phyloP scores from a whole-genome alignment of 2,888 invertebrate genomes.

The Argynnis bischoffii region DNA sequence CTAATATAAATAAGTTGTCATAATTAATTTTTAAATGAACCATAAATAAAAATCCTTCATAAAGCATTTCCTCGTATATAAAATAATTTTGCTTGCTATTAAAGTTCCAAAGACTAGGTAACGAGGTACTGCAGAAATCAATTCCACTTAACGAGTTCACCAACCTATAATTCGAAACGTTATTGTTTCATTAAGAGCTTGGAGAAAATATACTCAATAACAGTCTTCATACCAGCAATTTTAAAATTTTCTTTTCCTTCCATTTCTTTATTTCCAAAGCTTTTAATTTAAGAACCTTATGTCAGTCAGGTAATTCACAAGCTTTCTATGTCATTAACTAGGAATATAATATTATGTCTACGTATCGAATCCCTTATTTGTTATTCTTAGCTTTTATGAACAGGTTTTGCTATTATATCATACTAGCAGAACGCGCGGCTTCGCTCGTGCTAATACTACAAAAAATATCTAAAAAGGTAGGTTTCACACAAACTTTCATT shows the following conservation, averaged over 20 bases:
- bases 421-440: too few species aligned
- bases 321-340: conserved; percentile 5
- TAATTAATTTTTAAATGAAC: too few species aligned
- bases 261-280: conserved; percentile 26
- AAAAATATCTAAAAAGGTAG: too few species aligned
- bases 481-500: too few species aligned
- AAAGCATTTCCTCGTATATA: too few species aligned
- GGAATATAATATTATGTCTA: conserved; percentile 10
- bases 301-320: conserved; percentile 16
- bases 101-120: conserved; percentile 21
- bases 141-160: conserved; percentile 52
- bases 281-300: conserved; percentile 34
- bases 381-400: conserved; percentile 1
- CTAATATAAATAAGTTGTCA: too few species aligned
- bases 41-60: too few species aligned
- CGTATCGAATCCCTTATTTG: neutral
- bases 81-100: neutral
- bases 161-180: conserved; percentile 57
- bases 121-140: conserved; percentile 44
- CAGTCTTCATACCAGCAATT: conserved; percentile 57
- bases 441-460: too few species aligned
- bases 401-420: too few species aligned
- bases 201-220: conserved; percentile 60
- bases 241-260: conserved; percentile 49
- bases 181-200: conserved; percentile 51